phyloP scores from a whole-genome alignment of 2,113 vertebrate genomes.

The Dipodomys stephensi region DNA sequence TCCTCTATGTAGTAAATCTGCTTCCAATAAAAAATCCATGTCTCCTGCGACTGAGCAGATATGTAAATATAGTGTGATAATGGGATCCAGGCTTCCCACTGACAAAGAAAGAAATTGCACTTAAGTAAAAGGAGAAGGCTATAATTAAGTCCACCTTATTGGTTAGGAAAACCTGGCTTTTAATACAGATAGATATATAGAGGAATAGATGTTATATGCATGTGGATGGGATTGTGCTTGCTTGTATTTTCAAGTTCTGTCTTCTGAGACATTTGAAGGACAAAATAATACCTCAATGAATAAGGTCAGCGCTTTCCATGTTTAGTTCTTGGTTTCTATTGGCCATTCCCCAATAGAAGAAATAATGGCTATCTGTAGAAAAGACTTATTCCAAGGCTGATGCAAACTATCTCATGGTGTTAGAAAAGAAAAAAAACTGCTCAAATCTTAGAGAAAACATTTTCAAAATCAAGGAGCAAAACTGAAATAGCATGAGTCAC shows the following conservation, averaged over 20 bases:
- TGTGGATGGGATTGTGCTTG: background rate
- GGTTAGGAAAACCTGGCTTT: background rate
- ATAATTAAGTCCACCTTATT: background rate
- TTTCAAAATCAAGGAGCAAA: no score
- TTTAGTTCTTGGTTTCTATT: background rate
- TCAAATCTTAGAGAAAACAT: no score
- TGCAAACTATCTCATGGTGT: background rate
- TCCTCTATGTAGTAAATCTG: background rate
- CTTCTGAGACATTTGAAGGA: background rate
- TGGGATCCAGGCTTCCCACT: background rate
- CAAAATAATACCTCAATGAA: background rate
- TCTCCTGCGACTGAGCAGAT: background rate
- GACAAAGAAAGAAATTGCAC: background rate
- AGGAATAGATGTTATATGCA: background rate
- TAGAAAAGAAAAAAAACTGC: no score
- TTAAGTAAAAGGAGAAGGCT: background rate
- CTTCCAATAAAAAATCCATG: background rate
- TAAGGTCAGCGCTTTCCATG: background rate
- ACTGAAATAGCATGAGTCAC: background rate
- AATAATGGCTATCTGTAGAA: background rate
- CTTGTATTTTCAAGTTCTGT: background rate
- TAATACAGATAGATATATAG: background rate
- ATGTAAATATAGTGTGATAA: background rate
- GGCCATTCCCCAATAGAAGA: background rate
- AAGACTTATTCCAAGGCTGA: background rate